phyloP scores from a whole-genome alignment of 2,113 vertebrate species.

The Acanthochromis polyacanthus region DNA sequence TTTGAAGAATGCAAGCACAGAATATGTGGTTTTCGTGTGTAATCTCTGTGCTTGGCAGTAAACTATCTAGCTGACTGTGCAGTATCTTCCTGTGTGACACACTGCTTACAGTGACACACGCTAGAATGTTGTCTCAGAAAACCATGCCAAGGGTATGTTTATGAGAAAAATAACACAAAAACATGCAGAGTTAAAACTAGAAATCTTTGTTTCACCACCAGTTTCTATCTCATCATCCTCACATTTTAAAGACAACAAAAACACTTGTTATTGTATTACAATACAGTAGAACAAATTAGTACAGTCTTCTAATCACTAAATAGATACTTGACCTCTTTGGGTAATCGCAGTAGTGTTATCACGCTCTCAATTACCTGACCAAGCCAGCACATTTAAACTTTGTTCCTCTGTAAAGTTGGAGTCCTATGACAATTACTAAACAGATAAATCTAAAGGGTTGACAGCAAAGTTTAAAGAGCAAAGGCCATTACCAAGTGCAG shows the following conservation, averaged over 20 bases:
- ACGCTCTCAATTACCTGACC: slow-evolving; percentile 31
- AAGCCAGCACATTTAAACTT: slow-evolving; percentile 54
- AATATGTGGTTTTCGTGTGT: neutral
- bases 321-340: neutral
- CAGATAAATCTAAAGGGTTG: slow-evolving; percentile 1
- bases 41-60: neutral
- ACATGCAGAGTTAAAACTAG: neutral
- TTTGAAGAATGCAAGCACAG: neutral
- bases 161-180: neutral
- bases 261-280: neutral
- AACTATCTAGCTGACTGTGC: slow-evolving; percentile 8
- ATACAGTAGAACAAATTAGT: neutral
- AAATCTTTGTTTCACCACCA: neutral
- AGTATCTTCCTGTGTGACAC: slow-evolving; percentile 14
- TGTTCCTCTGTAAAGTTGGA: slow-evolving; percentile 35
- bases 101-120: slow-evolving; percentile 16
- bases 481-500: slow-evolving; percentile 34
- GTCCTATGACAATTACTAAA: slow-evolving; percentile 20
- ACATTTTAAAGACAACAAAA: neutral
- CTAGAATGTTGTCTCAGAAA: neutral
- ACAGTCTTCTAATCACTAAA: neutral
- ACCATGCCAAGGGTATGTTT: slow-evolving; percentile 21
- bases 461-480: slow-evolving; percentile 43
- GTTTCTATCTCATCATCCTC: neutral
- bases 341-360: slow-evolving; percentile 48